A percentile compares a stretch with the other conserved stretches of the same genome.
These are phyloP conservation scores for Porites lutea DNA, from an alignment of 64 coral and sea anemone genomes.

Conservation along the genomic window DNA sequence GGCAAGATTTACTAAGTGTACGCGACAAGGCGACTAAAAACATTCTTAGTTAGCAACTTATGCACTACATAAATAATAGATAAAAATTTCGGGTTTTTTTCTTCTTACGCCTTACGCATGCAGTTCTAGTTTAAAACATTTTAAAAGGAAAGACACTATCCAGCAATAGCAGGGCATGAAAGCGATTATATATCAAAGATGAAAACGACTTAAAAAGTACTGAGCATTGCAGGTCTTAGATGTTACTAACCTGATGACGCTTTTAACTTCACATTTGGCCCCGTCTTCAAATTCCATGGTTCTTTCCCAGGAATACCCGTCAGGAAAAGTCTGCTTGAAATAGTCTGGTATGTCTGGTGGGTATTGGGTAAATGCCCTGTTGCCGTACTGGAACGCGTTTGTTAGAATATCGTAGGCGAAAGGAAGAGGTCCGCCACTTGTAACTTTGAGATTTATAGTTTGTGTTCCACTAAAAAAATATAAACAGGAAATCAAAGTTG, in stretches of 20 bases:
- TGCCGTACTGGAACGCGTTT: background rate
- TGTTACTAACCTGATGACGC: background rate
- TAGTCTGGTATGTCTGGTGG: constrained; percentile 7
- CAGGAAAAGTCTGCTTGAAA: constrained; percentile 23
- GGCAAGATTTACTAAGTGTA: background rate
- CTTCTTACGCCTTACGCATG: no score
- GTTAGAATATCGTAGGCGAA: background rate
- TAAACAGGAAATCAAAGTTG: no score
- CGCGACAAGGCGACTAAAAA: no score
- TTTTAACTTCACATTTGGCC: background rate
- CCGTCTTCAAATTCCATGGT: background rate
- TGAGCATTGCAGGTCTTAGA: background rate
- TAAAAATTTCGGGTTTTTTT: no score
- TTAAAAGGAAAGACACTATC: no score
- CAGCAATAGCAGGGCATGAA: no score
- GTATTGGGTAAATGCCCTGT: constrained; percentile 5
- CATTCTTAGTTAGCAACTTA: no score
- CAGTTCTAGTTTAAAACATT: no score
- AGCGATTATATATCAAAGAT: no score
- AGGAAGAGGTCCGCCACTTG: background rate
- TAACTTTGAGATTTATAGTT: background rate
- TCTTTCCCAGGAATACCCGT: background rate
- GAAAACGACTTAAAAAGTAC: no score
- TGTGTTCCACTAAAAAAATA: background rate
- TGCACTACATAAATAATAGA: no score